Base-by-base conservation (phyloP, 2,888 invertebrate genomes). In the Osedax frankpressi region DNA sequence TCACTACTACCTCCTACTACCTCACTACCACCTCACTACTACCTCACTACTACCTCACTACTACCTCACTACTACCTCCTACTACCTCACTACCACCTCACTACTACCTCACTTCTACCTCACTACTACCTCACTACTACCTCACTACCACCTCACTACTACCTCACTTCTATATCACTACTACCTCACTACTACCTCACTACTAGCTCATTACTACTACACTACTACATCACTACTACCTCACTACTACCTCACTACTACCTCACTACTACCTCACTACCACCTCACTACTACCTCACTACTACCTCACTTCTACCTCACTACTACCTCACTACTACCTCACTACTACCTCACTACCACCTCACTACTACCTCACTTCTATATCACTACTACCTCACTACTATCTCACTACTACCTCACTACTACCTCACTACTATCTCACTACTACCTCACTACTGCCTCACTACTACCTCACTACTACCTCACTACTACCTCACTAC, bases 131-230 rank as follows among this genome's bases (percentile, higher is more conserved):
- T 72, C 44, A 44, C 44, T 11, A 44, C 44, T 6, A 6, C 19
- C 19, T 44, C 11, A 44, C 44, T 11, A 11, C 44, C 44, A 44
- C 6, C 44, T 72, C 44, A 44, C 44, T 11, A 44, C 44, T 6
- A 6, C 19, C 19, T 44, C 11, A 44, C 44, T 11, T 44, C 44
- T 19, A 44, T 11, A 6, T 72, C 44, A 44, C 44, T 11, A 44
- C 44, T 6, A 6, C 19, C 19, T 44, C 11, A 44, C 44, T 11
- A 11, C 44, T 19, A 44, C 6, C 44, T 72, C 44, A 44, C 44
- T 11, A 44, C 44, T 6, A 59, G 28, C 68, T 14, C 75, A 76
- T 67, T 70, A 68, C 62, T 44, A 75, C 59, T 76, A 74, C 11
- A 44, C 44, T 11, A 11, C 44, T 19, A 44, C 6, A 6, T 72